Evolutionary conservation across 1,140 invertebrate species (phyloP).

Genomic region (Drosophila teissieri): DNA sequence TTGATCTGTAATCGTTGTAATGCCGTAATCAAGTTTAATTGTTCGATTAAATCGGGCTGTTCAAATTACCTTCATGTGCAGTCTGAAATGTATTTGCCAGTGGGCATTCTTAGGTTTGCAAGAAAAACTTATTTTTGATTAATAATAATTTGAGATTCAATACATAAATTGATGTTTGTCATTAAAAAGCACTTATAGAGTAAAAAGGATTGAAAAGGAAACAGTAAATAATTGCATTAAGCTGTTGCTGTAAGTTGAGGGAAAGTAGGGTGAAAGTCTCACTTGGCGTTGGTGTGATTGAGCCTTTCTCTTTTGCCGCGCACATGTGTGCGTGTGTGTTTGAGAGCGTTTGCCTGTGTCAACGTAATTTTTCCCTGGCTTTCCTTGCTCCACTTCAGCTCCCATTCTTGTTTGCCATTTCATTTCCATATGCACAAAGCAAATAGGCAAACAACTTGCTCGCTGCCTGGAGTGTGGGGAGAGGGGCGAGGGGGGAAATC

Average conservation of each 20-base stretch:
- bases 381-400: conserved; percentile 53
- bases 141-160: not conserved
- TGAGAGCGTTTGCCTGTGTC: conserved; percentile 55
- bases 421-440: conserved; percentile 79
- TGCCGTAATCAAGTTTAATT: conserved; percentile 16
- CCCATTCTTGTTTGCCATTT: conserved; percentile 71
- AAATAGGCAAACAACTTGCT: conserved; percentile 74
- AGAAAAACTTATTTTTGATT: no score
- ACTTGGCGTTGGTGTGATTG: conserved; percentile 14
- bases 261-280: conserved; percentile 6
- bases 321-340: conserved; percentile 47
- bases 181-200: no score
- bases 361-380: conserved; percentile 73
- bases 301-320: conserved; percentile 25
- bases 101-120: conserved; percentile 1
- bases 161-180: not conserved
- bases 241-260: conserved; percentile 28
- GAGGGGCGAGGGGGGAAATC: not conserved
- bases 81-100: not conserved
- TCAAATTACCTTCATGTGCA: not conserved
- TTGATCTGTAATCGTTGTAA: conserved; percentile 11
- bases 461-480: no score
- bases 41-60: not conserved
- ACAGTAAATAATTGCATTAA: conserved; percentile 48
- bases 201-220: conserved; percentile 1